Percentiles rank a stretch among this genome's conserved stretches.
These are phyloP conservation scores for Eucidaris tribuloides DNA, from an alignment of 35 echinoderm and acorn worm genomes.

Conservation along the genomic window DNA sequence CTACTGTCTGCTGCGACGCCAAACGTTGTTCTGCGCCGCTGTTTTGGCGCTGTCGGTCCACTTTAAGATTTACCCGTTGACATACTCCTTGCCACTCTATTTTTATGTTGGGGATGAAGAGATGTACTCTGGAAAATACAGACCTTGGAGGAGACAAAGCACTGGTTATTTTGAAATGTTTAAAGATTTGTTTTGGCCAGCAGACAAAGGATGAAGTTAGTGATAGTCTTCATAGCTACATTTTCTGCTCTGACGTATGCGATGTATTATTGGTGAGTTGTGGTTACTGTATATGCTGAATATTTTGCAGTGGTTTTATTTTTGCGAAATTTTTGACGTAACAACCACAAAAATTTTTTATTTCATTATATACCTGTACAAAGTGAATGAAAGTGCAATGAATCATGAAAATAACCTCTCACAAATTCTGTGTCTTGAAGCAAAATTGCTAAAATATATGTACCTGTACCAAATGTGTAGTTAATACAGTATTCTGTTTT, in stretches of 20 bases:
- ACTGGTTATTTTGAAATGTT: not conserved
- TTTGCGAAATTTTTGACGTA: too few relatives aligned
- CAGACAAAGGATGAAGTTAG: constrained; percentile 49
- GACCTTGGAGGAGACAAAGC: not conserved
- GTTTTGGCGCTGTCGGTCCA: constrained; percentile 85
- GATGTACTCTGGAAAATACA: not conserved
- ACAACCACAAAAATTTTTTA: too few relatives aligned
- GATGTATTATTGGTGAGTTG: constrained; percentile 85
- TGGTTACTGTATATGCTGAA: too few relatives aligned
- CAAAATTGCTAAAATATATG: too few relatives aligned
- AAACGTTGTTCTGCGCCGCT: constrained; percentile 34
- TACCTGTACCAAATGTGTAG: too few relatives aligned
- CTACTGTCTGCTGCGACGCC: constrained; percentile 24
- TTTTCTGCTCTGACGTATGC: constrained; percentile 52
- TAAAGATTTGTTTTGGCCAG: constrained; percentile 52
- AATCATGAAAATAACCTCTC: too few relatives aligned
- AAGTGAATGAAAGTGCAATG: too few relatives aligned
- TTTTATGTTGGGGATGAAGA: constrained; percentile 25
- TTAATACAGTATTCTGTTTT: too few relatives aligned
- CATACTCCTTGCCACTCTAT: constrained; percentile 85
- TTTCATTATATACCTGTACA: too few relatives aligned
- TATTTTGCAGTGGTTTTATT: too few relatives aligned
- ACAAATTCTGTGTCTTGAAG: too few relatives aligned
- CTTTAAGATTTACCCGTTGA: constrained; percentile 94
- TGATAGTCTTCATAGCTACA: constrained; percentile 27